Percentiles rank a stretch among this genome's conserved stretches.
These are phyloP conservation scores for Stramonita haemastoma DNA, from an alignment of 2,888 invertebrate genomes.

Conservation along the genomic window DNA sequence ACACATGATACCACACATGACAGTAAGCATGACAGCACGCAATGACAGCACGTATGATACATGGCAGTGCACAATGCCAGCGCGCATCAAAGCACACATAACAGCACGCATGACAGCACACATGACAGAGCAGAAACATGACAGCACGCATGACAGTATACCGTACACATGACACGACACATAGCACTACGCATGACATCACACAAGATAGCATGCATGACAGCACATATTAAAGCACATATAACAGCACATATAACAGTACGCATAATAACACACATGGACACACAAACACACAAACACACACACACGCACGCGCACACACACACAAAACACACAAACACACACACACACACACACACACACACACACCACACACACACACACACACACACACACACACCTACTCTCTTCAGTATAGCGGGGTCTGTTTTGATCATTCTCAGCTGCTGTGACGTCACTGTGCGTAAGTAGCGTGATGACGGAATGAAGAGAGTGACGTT, in stretches of 20 bases:
- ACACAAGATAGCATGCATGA: too few relatives aligned
- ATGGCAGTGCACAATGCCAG: too few relatives aligned
- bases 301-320: not conserved
- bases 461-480: slow-evolving; percentile 56
- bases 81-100: too few relatives aligned
- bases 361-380: not conserved
- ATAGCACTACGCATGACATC: too few relatives aligned
- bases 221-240: too few relatives aligned
- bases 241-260: too few relatives aligned
- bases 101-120: too few relatives aligned
- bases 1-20: not conserved
- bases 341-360: not conserved
- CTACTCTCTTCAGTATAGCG: slow-evolving; percentile 59
- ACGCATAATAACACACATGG: too few relatives aligned
- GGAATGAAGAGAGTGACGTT: slow-evolving; percentile 65
- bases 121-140: too few relatives aligned
- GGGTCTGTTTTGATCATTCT: slow-evolving; percentile 54
- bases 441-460: slow-evolving; percentile 52
- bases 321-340: not conserved
- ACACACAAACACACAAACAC: not conserved
- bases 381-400: slow-evolving; percentile 11
- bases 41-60: not conserved
- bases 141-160: too few relatives aligned
- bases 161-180: too few relatives aligned
- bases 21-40: not conserved